A percentile compares a stretch with the other conserved stretches of the same genome.
phyloP scores from a whole-genome alignment of 2,113 vertebrate species.

The Bettongia penicillata region DNA sequence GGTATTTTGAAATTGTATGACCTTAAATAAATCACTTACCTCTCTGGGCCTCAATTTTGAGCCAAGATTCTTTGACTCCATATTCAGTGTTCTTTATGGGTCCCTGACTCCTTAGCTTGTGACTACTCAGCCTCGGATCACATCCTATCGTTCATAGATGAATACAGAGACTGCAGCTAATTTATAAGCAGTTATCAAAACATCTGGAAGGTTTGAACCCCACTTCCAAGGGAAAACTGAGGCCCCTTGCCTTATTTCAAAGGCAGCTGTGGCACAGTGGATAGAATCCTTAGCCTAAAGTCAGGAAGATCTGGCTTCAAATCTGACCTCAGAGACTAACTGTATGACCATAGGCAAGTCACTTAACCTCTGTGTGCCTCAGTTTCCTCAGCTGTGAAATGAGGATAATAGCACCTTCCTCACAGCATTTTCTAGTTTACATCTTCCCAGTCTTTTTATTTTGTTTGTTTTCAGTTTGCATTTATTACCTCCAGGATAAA shows the following conservation, averaged over 20 bases:
- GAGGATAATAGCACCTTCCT: background rate
- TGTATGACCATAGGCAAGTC: background rate
- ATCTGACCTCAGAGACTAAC: background rate
- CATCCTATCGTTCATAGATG: background rate
- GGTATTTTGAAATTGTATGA: background rate
- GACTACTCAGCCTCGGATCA: background rate
- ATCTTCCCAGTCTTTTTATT: background rate
- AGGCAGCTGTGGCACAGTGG: background rate
- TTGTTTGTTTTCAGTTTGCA: background rate
- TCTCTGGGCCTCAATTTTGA: background rate
- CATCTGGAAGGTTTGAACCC: background rate
- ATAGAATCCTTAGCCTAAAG: background rate
- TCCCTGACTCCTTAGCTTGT: background rate
- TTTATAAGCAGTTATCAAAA: background rate
- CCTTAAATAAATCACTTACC: background rate
- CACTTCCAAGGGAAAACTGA: rapidly evolving
- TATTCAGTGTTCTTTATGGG: background rate
- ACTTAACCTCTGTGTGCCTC: background rate
- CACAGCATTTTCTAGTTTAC: background rate
- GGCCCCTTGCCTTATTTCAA: background rate
- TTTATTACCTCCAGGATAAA: background rate
- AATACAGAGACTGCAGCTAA: background rate
- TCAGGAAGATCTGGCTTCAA: background rate
- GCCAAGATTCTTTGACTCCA: background rate
- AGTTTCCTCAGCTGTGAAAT: background rate